Evolutionary conservation across 1,140 invertebrate genomes (phyloP).

Genomic region (Polyergus mexicanus): DNA sequence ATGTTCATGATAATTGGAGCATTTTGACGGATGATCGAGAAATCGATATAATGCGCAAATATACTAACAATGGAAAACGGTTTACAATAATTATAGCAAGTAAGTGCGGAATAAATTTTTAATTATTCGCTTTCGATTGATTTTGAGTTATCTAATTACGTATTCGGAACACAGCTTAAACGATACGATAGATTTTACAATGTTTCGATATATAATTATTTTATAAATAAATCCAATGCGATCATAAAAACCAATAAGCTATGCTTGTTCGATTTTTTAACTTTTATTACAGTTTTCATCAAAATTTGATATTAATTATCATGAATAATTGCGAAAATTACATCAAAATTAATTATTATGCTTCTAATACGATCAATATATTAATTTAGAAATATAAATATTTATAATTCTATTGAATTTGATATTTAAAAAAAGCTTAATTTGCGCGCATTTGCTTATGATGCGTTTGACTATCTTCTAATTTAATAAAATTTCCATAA

Average conservation of each 20-base stretch:
- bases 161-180: background rate
- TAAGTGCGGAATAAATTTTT: background rate
- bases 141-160: background rate
- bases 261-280: background rate
- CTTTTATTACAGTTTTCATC: background rate
- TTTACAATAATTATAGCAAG: conserved; percentile 12
- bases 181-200: background rate
- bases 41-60: conserved; percentile 16
- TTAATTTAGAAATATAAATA: background rate
- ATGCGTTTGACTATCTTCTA: background rate
- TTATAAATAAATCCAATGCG: background rate
- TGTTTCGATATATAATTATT: background rate
- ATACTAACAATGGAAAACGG: background rate
- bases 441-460: background rate
- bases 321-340: background rate
- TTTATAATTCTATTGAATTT: background rate
- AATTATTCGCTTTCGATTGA: background rate
- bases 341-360: background rate
- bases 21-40: conserved; percentile 3
- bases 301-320: background rate
- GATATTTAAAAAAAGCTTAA: background rate
- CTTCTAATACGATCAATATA: conserved; percentile 3
- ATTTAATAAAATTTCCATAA: background rate
- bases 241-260: background rate
- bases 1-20: background rate